These are phyloP conservation scores for Lithophane ornitopus DNA, from an alignment of 2,888 invertebrate species.

Conservation along the genomic window DNA sequence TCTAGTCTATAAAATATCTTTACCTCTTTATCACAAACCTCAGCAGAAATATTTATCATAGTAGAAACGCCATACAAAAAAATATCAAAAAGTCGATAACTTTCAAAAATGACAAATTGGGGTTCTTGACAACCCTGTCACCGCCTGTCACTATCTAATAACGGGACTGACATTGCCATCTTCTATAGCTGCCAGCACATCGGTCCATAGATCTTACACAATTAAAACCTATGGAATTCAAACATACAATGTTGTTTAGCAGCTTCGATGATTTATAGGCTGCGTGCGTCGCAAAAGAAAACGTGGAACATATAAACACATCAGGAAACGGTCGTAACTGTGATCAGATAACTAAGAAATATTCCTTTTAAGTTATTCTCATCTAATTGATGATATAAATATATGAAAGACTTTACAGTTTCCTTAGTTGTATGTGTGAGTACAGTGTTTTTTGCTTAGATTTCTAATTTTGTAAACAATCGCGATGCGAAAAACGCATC, in stretches of 20 bases:
- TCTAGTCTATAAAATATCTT: no score
- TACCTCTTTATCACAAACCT: no score
- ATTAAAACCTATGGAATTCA: slow-evolving; percentile 73
- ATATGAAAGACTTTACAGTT: background rate
- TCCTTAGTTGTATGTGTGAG: background rate
- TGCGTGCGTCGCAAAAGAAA: slow-evolving; percentile 48
- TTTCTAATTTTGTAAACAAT: background rate
- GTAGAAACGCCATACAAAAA: no score
- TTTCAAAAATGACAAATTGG: no score
- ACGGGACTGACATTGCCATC: slow-evolving; percentile 59
- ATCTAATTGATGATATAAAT: background rate
- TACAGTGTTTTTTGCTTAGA: background rate
- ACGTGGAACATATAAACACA: slow-evolving; percentile 46
- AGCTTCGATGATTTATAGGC: slow-evolving; percentile 53
- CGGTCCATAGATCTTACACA: slow-evolving; percentile 69
- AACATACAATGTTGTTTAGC: slow-evolving; percentile 66
- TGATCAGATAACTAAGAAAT: slow-evolving; percentile 38
- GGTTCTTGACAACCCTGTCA: slow-evolving; percentile 15
- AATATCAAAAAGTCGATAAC: no score
- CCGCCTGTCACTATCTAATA: slow-evolving; percentile 23
- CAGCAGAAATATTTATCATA: no score
- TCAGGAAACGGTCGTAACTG: slow-evolving; percentile 58
- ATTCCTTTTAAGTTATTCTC: slow-evolving; percentile 23
- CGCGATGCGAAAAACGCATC: background rate
- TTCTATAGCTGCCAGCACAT: slow-evolving; percentile 54